A percentile compares a stretch with the other conserved stretches of the same genome.
These are phyloP conservation scores for Desmodus rotundus DNA, from an alignment of 2,113 vertebrate species.

Conservation along the genomic window DNA sequence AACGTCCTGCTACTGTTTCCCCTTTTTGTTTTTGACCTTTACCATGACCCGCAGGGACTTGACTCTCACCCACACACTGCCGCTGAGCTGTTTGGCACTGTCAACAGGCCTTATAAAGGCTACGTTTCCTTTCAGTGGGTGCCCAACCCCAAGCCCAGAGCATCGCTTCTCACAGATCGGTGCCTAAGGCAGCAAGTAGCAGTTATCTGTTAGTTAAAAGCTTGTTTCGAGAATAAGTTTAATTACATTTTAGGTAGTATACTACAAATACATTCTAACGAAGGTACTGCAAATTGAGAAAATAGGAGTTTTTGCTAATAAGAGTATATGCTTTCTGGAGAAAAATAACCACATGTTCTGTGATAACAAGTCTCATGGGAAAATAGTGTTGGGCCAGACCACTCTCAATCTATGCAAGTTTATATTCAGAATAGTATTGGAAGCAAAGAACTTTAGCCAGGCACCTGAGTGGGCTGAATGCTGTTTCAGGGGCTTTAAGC, in stretches of 20 bases:
- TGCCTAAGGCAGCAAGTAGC: neutral
- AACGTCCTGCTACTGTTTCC: neutral
- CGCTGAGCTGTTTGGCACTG: neutral
- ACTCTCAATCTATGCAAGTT: neutral
- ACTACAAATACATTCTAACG: neutral
- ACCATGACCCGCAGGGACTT: neutral
- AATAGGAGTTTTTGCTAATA: neutral
- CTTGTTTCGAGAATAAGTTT: neutral
- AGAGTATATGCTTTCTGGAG: neutral
- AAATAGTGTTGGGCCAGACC: neutral
- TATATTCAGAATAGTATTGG: neutral
- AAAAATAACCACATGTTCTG: neutral
- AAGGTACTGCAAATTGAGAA: neutral
- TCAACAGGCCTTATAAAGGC: neutral
- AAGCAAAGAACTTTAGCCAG: neutral
- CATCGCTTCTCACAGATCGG: neutral
- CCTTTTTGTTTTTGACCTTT: neutral
- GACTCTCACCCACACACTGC: neutral
- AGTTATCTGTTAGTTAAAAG: neutral
- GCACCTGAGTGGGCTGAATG: neutral
- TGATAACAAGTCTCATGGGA: neutral
- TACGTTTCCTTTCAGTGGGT: neutral
- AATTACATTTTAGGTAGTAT: neutral
- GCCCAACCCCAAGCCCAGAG: neutral
- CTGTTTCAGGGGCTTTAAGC: neutral